These are phyloP conservation scores for Tipula helvola DNA, from an alignment of 2,888 invertebrate genomes.

Conservation along the genomic window DNA sequence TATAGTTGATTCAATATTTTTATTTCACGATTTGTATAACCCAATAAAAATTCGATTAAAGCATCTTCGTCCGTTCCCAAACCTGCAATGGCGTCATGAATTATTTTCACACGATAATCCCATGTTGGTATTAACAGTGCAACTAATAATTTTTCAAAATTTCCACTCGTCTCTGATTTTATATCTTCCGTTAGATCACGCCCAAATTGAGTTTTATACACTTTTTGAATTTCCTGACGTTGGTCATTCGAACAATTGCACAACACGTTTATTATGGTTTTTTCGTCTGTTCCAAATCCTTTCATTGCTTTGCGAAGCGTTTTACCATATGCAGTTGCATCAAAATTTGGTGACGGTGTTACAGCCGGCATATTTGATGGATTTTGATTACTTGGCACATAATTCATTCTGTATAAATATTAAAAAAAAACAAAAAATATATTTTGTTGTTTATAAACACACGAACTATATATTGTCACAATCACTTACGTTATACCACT, in stretches of 20 bases:
- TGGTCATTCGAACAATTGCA: constrained; percentile 74
- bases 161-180: constrained; percentile 79
- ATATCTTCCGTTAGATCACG: constrained; percentile 68
- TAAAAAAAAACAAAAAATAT: background rate
- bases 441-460: background rate
- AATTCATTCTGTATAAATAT: background rate
- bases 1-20: constrained; percentile 66
- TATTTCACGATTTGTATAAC: constrained; percentile 75
- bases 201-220: constrained; percentile 29
- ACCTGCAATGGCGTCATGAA: constrained; percentile 73
- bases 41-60: constrained; percentile 82
- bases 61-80: constrained; percentile 76
- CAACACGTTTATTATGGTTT: constrained; percentile 73
- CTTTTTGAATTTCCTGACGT: constrained; percentile 41
- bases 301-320: constrained; percentile 82
- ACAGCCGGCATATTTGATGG: constrained; percentile 46
- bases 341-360: constrained; percentile 60
- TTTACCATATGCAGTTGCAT: constrained; percentile 68
- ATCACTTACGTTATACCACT: background rate
- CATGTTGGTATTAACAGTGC: constrained; percentile 76
- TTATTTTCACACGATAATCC: constrained; percentile 70
- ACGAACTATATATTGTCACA: background rate
- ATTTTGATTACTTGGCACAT: background rate
- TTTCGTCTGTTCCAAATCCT: constrained; percentile 80
- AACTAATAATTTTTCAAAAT: constrained; percentile 71